phyloP scores from a whole-genome alignment of 2,888 invertebrate species.

The Carpatolechia fugitivella region DNA sequence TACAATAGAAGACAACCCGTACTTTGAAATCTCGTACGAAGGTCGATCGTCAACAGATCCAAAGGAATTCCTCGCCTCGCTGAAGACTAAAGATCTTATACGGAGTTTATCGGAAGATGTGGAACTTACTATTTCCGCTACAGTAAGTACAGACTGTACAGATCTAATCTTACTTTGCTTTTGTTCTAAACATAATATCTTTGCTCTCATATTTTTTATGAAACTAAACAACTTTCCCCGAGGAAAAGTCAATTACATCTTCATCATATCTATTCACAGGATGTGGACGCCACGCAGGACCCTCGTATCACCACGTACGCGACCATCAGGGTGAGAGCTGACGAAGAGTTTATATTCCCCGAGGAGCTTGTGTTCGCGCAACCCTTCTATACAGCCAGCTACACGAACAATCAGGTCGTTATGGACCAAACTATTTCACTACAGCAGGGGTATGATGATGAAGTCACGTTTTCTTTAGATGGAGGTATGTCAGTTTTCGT shows the following conservation, averaged over 20 bases:
- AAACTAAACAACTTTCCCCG: no score
- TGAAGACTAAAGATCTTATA: conserved; percentile 55
- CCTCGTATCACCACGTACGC: conserved; percentile 39
- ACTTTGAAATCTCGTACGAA: conserved; percentile 57
- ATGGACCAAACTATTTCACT: conserved; percentile 47
- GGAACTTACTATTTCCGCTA: conserved; percentile 53
- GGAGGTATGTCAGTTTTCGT: conserved; percentile 36
- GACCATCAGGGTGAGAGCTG: conserved; percentile 52
- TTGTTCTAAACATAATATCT: no score
- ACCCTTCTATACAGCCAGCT: conserved; percentile 63
- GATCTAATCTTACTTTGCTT: no score
- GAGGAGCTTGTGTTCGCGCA: conserved; percentile 65
- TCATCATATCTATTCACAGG: no score
- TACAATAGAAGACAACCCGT: conserved; percentile 50
- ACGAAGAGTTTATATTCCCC: conserved; percentile 57
- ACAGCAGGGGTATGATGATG: conserved; percentile 51
- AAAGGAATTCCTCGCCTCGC: conserved; percentile 56
- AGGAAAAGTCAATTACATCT: no score
- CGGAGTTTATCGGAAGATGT: conserved; percentile 54
- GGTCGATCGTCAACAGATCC: conserved; percentile 30
- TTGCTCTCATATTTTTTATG: no score
- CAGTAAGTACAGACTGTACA: no score
- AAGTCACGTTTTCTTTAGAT: conserved; percentile 49
- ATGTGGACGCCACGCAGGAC: conserved; percentile 55
- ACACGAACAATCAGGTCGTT: conserved; percentile 45